Evolutionary conservation across 2,797 vertebrate genomes (phyloP), one percentile per base, ranked within the genome.

Genomic region (Sparus aurata): DNA sequence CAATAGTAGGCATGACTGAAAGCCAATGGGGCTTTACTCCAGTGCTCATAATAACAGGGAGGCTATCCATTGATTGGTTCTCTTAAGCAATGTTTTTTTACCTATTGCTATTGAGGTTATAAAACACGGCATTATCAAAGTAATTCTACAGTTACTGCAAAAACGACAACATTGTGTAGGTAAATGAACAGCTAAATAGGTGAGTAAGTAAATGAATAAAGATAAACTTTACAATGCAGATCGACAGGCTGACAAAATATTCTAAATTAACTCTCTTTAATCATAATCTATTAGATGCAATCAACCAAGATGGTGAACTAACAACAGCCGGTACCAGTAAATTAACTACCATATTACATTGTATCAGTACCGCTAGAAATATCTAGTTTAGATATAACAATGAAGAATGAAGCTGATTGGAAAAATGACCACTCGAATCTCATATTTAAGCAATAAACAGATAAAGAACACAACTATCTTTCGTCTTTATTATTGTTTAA

Each of bases 1-100:
- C 93, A 89, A 95, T 94, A 91, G 83, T 66, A 80, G 87, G 91
- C 86, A 90, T 87, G 90, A 91, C 75, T 88, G 87, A 89, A 93
- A 92, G 84, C 86, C 87, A 88, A 89, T 92, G 83, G 76, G 80
- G 86, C 91, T 88, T 84, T 87, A 83, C 86, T 87, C 83, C 71
- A 84, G 73, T 89, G 89, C 80, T 83, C 73, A 82, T 88, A 85
- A 89, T 75, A 88, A 87, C 69, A 82, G 70, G 71, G 75, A 85
- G 84, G 72, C 85, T 90, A 89, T 7, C 7, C 57, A 94, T 79
- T 7, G 85, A 92, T 91, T 91, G 47, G 53, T 85, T 58, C 63
- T 74, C 71, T 79, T 84, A 58, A 68, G 78, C 76, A 76, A 41
- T 83, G 74, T 87, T 92, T 89, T 92, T 89, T 84, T 90, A 88